These are phyloP conservation scores for Paradisaea rubra DNA, from an alignment of 2,113 vertebrate genomes.

Conservation along the genomic window DNA sequence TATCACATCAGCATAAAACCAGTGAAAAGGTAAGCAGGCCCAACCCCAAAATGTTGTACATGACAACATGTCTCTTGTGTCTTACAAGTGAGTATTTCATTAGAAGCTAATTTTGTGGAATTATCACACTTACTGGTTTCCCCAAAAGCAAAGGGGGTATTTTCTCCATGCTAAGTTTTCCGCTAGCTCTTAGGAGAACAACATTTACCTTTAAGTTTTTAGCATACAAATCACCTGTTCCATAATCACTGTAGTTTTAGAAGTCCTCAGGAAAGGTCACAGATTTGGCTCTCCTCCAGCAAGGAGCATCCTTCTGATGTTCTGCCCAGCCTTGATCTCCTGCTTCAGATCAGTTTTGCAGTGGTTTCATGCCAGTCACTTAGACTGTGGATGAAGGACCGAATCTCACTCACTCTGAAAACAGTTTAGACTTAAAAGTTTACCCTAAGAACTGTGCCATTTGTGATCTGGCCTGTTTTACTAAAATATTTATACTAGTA, in stretches of 20 bases:
- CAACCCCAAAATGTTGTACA: background rate
- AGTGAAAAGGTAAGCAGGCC: background rate
- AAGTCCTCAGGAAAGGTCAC: background rate
- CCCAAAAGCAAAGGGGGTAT: background rate
- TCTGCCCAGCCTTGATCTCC: background rate
- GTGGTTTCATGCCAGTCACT: background rate
- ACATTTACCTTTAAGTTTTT: background rate
- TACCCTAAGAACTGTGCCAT: background rate
- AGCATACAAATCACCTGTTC: background rate
- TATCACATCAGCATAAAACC: background rate
- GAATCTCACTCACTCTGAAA: background rate
- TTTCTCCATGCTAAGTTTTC: background rate
- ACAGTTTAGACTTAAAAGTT: constrained; percentile 1
- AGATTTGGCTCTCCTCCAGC: background rate
- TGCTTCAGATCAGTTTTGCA: background rate
- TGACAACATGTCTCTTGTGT: background rate
- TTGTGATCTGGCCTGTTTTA: background rate
- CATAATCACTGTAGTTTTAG: background rate
- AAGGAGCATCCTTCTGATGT: background rate
- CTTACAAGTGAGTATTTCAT: background rate
- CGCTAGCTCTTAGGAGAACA: background rate
- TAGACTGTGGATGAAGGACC: background rate
- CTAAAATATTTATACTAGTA: constrained; percentile 42
- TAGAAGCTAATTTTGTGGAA: background rate
- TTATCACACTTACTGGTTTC: background rate